These are phyloP conservation scores for Priocnemis perturbator DNA, from an alignment of 2,888 invertebrate species.

Conservation along the genomic window DNA sequence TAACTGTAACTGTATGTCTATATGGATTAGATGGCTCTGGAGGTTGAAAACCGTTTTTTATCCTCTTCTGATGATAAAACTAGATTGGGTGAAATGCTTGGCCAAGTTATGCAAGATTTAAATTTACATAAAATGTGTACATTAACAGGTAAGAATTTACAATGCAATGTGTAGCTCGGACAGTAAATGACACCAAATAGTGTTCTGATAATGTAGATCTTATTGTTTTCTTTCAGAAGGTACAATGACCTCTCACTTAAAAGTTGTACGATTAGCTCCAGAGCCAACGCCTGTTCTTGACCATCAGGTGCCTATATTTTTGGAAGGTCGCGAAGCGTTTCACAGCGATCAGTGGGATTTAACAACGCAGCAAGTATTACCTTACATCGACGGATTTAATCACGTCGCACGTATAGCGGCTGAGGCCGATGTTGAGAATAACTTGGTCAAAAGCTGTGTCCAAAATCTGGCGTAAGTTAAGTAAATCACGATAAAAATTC, in stretches of 20 bases:
- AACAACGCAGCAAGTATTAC: constrained; percentile 93
- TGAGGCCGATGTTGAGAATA: constrained; percentile 94
- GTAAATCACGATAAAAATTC: background rate
- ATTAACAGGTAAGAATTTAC: constrained; percentile 78
- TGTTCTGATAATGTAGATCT: background rate
- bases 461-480: constrained; percentile 88
- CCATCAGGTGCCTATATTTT: constrained; percentile 92
- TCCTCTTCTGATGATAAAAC: constrained; percentile 83
- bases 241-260: constrained; percentile 91
- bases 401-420: constrained; percentile 93
- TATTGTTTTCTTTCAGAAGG: constrained; percentile 78
- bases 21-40: constrained; percentile 82
- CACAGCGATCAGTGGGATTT: constrained; percentile 91
- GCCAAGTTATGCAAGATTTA: constrained; percentile 87
- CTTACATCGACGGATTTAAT: constrained; percentile 94
- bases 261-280: constrained; percentile 88
- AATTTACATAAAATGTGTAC: constrained; percentile 88
- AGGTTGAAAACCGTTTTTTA: constrained; percentile 90
- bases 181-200: background rate
- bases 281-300: constrained; percentile 90
- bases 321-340: constrained; percentile 81
- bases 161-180: no score
- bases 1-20: background rate
- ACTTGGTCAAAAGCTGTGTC: constrained; percentile 94
- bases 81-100: constrained; percentile 85